phyloP scores from a whole-genome alignment of 2,888 invertebrate genomes.

The Pedicia rivosa region DNA sequence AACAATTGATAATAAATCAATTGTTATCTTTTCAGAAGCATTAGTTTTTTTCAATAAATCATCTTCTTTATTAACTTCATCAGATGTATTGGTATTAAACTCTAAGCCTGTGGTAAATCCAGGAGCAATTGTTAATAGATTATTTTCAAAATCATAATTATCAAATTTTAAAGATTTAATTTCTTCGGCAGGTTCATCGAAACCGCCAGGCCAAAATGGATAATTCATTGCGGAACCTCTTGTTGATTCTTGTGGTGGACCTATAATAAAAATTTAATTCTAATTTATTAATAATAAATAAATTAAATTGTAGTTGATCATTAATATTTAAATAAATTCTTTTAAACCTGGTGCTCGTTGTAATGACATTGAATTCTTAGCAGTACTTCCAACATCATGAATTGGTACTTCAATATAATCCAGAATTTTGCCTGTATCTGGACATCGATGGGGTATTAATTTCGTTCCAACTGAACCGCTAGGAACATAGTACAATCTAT shows the following conservation, averaged over 20 bases:
- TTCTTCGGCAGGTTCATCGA: slow-evolving; percentile 38
- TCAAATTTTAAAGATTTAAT: slow-evolving; percentile 28
- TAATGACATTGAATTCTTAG: slow-evolving; percentile 65
- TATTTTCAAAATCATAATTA: slow-evolving; percentile 28
- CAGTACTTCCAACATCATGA: slow-evolving; percentile 43
- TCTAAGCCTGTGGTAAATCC: slow-evolving; percentile 44
- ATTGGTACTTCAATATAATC: slow-evolving; percentile 46
- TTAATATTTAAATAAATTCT: too few relatives aligned
- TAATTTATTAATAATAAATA: too few relatives aligned
- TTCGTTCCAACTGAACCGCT: slow-evolving; percentile 21
- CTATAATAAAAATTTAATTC: too few relatives aligned
- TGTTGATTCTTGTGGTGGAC: slow-evolving; percentile 49
- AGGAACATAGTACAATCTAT: slow-evolving; percentile 10
- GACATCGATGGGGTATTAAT: slow-evolving; percentile 39
- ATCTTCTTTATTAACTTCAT: slow-evolving; percentile 18
- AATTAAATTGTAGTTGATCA: too few relatives aligned
- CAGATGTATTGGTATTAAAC: slow-evolving; percentile 29
- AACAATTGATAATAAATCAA: slow-evolving; percentile 24
- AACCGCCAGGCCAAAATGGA: slow-evolving; percentile 81
- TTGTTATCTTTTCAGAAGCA: slow-evolving; percentile 15
- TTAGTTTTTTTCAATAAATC: slow-evolving; percentile 14
- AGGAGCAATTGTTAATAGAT: slow-evolving; percentile 44
- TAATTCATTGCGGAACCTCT: slow-evolving; percentile 64
- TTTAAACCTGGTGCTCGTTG: slow-evolving; percentile 60
- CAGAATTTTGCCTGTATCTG: slow-evolving; percentile 55